Percentiles rank a stretch among this genome's conserved stretches.
Evolutionary conservation across 2,888 invertebrate species (phyloP).

Genomic region (Frankliniella intonsa): DNA sequence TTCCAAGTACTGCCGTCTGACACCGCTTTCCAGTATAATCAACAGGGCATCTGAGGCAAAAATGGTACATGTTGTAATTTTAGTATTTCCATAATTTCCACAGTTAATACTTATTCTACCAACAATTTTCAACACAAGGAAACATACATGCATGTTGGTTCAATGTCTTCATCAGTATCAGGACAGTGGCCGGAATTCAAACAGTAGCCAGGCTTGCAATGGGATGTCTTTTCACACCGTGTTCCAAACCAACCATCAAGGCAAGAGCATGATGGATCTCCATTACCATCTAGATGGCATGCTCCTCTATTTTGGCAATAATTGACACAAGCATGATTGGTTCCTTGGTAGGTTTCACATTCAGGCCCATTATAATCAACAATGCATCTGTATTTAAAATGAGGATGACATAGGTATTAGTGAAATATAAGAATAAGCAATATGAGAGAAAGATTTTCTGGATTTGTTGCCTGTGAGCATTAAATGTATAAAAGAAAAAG

Average conservation of each 20-base stretch:
- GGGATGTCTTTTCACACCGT: slow-evolving; percentile 10
- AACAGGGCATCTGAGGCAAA: slow-evolving; percentile 43
- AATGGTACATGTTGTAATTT: slow-evolving; percentile 20
- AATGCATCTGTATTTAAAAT: slow-evolving; percentile 46
- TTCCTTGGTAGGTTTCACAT: slow-evolving; percentile 57
- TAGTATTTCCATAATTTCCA: background rate
- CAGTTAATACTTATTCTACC: background rate
- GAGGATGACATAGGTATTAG: background rate
- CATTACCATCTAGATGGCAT: slow-evolving; percentile 54
- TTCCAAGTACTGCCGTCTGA: slow-evolving; percentile 38
- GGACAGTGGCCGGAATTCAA: slow-evolving; percentile 35
- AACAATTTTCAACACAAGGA: slow-evolving; percentile 37
- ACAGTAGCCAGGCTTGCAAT: slow-evolving; percentile 34
- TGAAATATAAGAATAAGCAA: background rate
- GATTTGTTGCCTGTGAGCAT: background rate
- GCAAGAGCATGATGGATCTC: slow-evolving; percentile 54
- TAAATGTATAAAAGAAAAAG: no score
- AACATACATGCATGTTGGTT: slow-evolving; percentile 48
- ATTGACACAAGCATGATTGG: slow-evolving; percentile 58
- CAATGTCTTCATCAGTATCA: slow-evolving; percentile 42
- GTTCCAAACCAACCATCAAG: slow-evolving; percentile 55
- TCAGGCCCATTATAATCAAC: slow-evolving; percentile 53
- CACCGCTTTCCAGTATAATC: slow-evolving; percentile 45
- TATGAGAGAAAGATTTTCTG: background rate
- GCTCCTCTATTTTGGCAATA: slow-evolving; percentile 56